A percentile compares a stretch with the other conserved stretches of the same genome.
phyloP scores from a whole-genome alignment of 1,140 invertebrate species.

The Temnothorax nylanderi region DNA sequence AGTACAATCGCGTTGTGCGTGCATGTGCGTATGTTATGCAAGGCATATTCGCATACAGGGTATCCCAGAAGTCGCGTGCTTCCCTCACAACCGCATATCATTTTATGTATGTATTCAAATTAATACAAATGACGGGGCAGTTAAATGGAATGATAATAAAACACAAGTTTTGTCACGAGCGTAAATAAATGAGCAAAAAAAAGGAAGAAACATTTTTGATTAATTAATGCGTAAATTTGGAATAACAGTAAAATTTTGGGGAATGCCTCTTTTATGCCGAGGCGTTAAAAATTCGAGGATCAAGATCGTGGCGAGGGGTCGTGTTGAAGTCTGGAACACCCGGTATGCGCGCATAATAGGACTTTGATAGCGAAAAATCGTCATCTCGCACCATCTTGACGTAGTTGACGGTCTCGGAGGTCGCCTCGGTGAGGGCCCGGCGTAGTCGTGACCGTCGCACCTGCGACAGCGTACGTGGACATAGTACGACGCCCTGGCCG shows the following conservation, averaged over 20 bases:
- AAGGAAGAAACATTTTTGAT: neutral
- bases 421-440: slow-evolving; percentile 94
- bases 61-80: slow-evolving; percentile 41
- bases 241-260: neutral
- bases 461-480: slow-evolving; percentile 94
- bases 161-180: neutral
- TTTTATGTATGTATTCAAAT: slow-evolving; percentile 3
- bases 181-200: too few species aligned
- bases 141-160: neutral
- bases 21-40: slow-evolving; percentile 55
- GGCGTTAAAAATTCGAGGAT: neutral
- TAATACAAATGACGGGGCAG: neutral
- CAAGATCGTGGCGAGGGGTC: neutral
- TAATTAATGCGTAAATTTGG: neutral
- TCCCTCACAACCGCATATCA: neutral
- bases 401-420: slow-evolving; percentile 94
- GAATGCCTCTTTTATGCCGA: neutral
- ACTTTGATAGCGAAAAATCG: slow-evolving; percentile 60
- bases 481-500: slow-evolving; percentile 93
- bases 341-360: slow-evolving; percentile 17
- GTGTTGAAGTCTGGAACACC: slow-evolving; percentile 25
- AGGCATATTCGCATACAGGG: slow-evolving; percentile 41
- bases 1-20: slow-evolving; percentile 32
- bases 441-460: slow-evolving; percentile 92
- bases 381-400: slow-evolving; percentile 92